A percentile compares a stretch with the other conserved stretches of the same genome.
Evolutionary conservation across 2,888 invertebrate genomes (phyloP).

Genomic region (Tetheella fluctuosa): DNA sequence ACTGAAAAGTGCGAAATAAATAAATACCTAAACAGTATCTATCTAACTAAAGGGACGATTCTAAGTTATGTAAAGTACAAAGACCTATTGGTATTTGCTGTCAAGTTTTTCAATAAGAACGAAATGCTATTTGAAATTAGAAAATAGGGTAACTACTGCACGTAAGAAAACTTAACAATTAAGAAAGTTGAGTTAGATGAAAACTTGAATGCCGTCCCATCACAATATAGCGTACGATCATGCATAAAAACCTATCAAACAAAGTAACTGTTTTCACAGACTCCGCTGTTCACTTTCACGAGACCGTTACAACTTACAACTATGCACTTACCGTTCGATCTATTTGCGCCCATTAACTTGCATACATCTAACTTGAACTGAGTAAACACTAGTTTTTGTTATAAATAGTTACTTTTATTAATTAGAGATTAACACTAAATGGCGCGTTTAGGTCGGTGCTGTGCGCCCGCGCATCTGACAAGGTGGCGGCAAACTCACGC

Average conservation of each 20-base stretch:
- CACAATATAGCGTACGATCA: constrained; percentile 23
- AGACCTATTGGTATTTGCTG: no score
- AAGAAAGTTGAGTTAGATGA: background rate
- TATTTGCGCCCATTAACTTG: constrained; percentile 52
- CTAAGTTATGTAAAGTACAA: no score
- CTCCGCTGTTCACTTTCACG: constrained; percentile 49
- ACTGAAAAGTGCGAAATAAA: no score
- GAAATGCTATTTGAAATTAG: no score
- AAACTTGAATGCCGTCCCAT: constrained; percentile 10
- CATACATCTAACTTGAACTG: constrained; percentile 37
- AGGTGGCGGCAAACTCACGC: constrained; percentile 41
- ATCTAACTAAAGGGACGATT: no score
- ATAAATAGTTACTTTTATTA: background rate
- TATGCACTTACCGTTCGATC: constrained; percentile 57
- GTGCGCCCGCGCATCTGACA: constrained; percentile 66
- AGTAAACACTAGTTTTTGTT: constrained; percentile 22
- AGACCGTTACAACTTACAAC: constrained; percentile 42
- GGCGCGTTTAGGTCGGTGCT: constrained; percentile 48
- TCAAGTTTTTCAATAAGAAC: no score
- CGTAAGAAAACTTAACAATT: background rate
- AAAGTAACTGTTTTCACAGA: constrained; percentile 53
- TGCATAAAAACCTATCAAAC: constrained; percentile 36
- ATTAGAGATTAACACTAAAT: constrained; percentile 28
- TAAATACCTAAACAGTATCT: no score
- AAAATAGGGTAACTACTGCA: background rate